phyloP scores from a whole-genome alignment of 2,113 vertebrate genomes.

The Rhombomys opimus region DNA sequence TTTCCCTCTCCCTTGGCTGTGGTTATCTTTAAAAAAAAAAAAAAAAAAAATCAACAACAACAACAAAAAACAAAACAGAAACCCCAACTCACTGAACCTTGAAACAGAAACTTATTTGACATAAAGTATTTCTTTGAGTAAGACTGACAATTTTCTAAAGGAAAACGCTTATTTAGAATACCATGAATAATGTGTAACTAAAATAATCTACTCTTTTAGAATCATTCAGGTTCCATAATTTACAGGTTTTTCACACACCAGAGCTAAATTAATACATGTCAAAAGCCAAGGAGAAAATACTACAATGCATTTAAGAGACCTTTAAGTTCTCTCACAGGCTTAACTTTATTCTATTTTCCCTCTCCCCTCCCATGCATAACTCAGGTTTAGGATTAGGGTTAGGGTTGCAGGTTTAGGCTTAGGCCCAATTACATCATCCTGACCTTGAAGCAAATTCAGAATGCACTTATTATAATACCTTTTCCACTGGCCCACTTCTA shows the following conservation, averaged over 20 bases:
- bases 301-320: background rate
- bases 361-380: background rate
- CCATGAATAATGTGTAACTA: background rate
- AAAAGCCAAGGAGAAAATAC: constrained; percentile 11
- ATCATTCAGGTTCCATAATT: background rate
- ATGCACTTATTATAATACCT: constrained; percentile 67
- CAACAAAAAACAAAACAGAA: background rate
- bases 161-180: background rate
- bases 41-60: background rate
- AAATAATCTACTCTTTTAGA: constrained; percentile 24
- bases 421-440: constrained; percentile 44
- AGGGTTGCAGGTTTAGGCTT: background rate
- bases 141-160: background rate
- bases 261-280: background rate
- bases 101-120: background rate
- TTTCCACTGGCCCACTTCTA: constrained; percentile 65
- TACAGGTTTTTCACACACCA: background rate
- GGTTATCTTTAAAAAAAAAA: background rate
- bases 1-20: no score
- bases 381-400: background rate
- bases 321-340: background rate
- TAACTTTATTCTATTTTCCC: background rate
- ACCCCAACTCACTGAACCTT: background rate
- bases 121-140: constrained; percentile 25
- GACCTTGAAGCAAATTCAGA: constrained; percentile 58